Percentiles rank a stretch among this genome's conserved stretches.
Conservation (phyloP, 2,797 vertebrate species). For the Coccyzus lansbergi region DNA sequence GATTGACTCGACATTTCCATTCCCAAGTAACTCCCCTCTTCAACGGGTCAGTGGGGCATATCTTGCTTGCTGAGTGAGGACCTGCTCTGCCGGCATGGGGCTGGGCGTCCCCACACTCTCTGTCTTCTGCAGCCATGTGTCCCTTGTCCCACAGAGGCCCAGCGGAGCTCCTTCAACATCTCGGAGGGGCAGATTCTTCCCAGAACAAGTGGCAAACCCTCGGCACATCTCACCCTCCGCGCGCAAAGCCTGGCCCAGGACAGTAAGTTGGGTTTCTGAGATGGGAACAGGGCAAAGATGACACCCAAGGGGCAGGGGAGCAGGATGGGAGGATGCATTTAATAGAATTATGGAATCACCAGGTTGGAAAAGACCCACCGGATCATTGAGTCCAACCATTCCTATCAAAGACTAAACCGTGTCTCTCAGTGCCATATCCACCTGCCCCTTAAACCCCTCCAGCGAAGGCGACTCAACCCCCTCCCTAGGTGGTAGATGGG, state of each 20-base stretch:
- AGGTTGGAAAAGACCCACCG: too few relatives aligned
- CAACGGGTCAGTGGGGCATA: not conserved
- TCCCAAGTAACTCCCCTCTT: not conserved
- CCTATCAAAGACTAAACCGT: too few relatives aligned
- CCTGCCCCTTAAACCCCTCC: too few relatives aligned
- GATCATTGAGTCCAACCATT: too few relatives aligned
- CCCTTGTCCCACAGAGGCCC: not conserved
- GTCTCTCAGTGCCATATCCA: too few relatives aligned
- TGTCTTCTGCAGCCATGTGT: not conserved
- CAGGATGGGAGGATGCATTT: accelerated
- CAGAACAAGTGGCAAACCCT: constrained; percentile 77
- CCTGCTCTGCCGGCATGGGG: not conserved
- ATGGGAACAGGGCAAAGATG: accelerated
- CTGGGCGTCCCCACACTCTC: accelerated
- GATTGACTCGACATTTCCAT: not conserved
- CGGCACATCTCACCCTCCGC: constrained; percentile 83
- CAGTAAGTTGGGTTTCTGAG: not conserved
- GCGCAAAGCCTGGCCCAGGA: constrained; percentile 77
- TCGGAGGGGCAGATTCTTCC: constrained; percentile 76
- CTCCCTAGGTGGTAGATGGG: not conserved
- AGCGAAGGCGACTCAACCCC: too few relatives aligned
- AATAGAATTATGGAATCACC: too few relatives aligned
- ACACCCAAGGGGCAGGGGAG: not conserved
- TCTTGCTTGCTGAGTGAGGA: not conserved
- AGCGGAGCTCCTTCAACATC: not conserved